A percentile compares a stretch with the other conserved stretches of the same genome.
These are phyloP conservation scores for Eudemis profundana DNA, from an alignment of 2,888 invertebrate species.

Conservation along the genomic window DNA sequence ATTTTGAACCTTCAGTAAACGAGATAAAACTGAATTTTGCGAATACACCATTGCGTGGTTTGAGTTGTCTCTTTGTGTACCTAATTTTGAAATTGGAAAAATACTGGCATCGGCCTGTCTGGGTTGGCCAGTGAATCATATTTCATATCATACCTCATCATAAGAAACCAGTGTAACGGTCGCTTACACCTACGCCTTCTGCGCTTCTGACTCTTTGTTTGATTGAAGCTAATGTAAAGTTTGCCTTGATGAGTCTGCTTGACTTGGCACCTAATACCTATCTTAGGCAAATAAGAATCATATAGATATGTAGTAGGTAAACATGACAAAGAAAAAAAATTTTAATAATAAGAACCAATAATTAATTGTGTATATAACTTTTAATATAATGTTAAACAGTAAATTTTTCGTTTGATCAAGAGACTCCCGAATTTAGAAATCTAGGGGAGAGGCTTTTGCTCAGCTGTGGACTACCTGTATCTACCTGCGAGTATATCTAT, in stretches of 20 bases:
- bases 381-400: too few relatives aligned
- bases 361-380: too few relatives aligned
- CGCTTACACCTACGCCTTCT: slow-evolving; percentile 62
- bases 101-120: slow-evolving; percentile 33
- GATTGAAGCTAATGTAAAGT: slow-evolving; percentile 26
- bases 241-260: neutral
- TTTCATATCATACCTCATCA: slow-evolving; percentile 7
- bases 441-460: too few relatives aligned
- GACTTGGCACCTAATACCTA: neutral
- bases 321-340: too few relatives aligned
- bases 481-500: too few relatives aligned
- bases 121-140: slow-evolving; percentile 59
- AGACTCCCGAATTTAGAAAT: too few relatives aligned
- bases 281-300: neutral
- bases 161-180: slow-evolving; percentile 54
- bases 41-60: neutral
- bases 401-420: too few relatives aligned
- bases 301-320: neutral
- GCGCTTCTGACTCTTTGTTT: slow-evolving; percentile 48
- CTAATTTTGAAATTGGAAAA: too few relatives aligned
- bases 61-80: neutral
- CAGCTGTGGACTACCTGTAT: too few relatives aligned
- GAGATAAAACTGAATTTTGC: neutral
- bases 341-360: too few relatives aligned
- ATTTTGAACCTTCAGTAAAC: neutral